Conservation (phyloP, 2,797 vertebrate species). For the Trichosurus vulpecula region DNA sequence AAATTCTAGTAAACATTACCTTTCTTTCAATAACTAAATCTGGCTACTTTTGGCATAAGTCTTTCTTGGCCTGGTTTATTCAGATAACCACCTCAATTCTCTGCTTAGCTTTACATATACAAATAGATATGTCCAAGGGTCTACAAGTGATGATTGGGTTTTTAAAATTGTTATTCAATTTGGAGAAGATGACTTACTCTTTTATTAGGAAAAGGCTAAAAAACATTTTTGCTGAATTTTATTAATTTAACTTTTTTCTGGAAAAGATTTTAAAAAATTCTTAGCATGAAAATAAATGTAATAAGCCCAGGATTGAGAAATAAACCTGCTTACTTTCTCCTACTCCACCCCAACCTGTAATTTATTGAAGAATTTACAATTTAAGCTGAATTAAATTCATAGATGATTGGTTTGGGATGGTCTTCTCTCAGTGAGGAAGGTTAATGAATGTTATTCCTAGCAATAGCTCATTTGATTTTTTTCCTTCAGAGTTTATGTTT, state of each 20-base stretch:
- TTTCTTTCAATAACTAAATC: constrained; percentile 45
- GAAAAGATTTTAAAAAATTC: constrained; percentile 16
- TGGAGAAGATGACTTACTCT: constrained; percentile 31
- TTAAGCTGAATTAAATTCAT: constrained; percentile 48
- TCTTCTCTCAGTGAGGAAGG: background rate
- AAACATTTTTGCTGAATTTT: constrained; percentile 39
- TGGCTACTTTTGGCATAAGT: constrained; percentile 21
- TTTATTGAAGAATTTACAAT: constrained; percentile 37
- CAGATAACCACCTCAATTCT: constrained; percentile 49
- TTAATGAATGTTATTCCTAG: constrained; percentile 42
- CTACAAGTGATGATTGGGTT: constrained; percentile 13
- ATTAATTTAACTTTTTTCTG: constrained; percentile 53
- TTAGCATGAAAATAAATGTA: constrained; percentile 46
- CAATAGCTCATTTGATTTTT: constrained; percentile 7
- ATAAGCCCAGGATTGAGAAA: constrained; percentile 37
- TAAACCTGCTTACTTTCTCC: constrained; percentile 8
- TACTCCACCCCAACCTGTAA: background rate
- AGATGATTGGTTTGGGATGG: constrained; percentile 6
- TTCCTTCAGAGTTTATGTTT: constrained; percentile 41
- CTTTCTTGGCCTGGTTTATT: constrained; percentile 48
- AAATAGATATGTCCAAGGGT: constrained; percentile 33
- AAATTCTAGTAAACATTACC: constrained; percentile 36
- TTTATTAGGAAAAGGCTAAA: constrained; percentile 44
- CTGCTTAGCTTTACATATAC: background rate
- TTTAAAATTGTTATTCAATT: constrained; percentile 35